Base-by-base conservation (phyloP, 2,888 invertebrate genomes). In the Timandra comae region DNA sequence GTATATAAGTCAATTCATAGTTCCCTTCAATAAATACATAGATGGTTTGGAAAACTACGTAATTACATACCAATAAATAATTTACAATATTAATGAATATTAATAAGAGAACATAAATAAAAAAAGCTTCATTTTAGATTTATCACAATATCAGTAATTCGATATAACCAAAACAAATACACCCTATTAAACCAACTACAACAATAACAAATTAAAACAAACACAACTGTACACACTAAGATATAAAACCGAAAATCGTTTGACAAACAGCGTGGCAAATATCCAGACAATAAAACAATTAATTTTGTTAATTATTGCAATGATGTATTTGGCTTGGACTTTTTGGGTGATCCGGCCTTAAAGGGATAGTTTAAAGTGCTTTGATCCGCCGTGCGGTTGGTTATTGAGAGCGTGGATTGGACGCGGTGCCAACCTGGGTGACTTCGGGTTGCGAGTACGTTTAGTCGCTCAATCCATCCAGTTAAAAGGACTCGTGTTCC, bases 391-490 rank as follows among this genome's bases (percentile, higher is more conserved):
- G 70, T 64, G 58, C 60, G 45, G 52, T 46, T 49, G 58, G 43
- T 46, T 46, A 61, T 52, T 55, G 51, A 56, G 45, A 51, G 55
- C 55, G 48, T 12, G 25, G 26, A 25, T 54, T 47, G 44, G 43
- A 39, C 36, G 46, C 8, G 49, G 63, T 73, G 66, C 57, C 79
- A 84, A 73, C 71, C 84, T 85, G 84, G 84, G 78, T 66, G 74
- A 73, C 54, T 60, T 77, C 50, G 46, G 61, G 33, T 74, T 68
- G 39, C 75, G 76, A 12, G 49, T 78, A 41, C 66, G 73, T 38
- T 67, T 74, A 73, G 75, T 84, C 70, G 80, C 75, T 57, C 76
- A 80, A 47, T 69, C 78, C 54, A 71, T 85, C 47, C 82, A 79
- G 69, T 52, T 81, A 54, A 80, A 80, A 68, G 80, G 79, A 64